Conservation (phyloP, 1,140 invertebrate genomes). For the Plodia interpunctella region DNA sequence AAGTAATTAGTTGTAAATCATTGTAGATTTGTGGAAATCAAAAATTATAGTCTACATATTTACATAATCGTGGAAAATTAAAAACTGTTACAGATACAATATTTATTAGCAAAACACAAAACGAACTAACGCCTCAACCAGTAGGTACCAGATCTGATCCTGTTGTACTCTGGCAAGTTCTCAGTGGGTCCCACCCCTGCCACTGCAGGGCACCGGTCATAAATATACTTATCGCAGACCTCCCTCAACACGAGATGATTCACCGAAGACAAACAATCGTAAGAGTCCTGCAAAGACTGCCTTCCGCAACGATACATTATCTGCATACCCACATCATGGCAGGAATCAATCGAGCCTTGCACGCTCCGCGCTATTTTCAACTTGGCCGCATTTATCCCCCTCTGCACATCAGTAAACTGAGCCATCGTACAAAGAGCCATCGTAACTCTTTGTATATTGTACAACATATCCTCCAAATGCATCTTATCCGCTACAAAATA, state of each 20-base stretch:
- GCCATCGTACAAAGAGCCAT: slow-evolving; percentile 54
- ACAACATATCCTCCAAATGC: slow-evolving; percentile 51
- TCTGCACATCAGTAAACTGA: slow-evolving; percentile 42
- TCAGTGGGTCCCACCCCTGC: slow-evolving; percentile 85
- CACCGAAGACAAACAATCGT: slow-evolving; percentile 80
- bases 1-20: too few relatives aligned
- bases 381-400: slow-evolving; percentile 52
- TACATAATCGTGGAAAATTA: too few relatives aligned
- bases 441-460: slow-evolving; percentile 53
- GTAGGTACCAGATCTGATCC: slow-evolving; percentile 81
- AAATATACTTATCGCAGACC: slow-evolving; percentile 81
- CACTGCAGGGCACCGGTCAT: slow-evolving; percentile 84
- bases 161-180: slow-evolving; percentile 82
- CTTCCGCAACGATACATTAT: slow-evolving; percentile 84
- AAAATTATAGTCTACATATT: too few relatives aligned
- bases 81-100: too few relatives aligned
- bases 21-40: too few relatives aligned
- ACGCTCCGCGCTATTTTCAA: slow-evolving; percentile 80
- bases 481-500: slow-evolving; percentile 55
- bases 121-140: slow-evolving; percentile 70
- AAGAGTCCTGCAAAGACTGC: slow-evolving; percentile 81
- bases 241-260: slow-evolving; percentile 78
- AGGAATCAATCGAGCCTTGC: slow-evolving; percentile 86
- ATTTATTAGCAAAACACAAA: too few relatives aligned
- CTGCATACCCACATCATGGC: slow-evolving; percentile 89